Conservation (phyloP, 2,113 vertebrate species). For the Engystomops pustulosus region DNA sequence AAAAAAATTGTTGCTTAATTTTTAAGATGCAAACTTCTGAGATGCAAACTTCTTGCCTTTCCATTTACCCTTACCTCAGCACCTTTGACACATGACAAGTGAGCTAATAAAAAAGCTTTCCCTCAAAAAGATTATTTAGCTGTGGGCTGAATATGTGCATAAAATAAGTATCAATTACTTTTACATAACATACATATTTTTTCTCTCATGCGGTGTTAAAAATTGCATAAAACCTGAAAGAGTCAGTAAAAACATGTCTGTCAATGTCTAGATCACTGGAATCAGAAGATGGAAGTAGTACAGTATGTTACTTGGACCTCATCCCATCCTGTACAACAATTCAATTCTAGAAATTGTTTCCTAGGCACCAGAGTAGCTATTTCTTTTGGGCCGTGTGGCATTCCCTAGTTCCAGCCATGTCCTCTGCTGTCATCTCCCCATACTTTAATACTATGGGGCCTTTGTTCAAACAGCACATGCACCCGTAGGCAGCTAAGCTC, state of each 20-base stretch:
- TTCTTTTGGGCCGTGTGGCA: neutral
- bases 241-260: no score
- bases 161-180: neutral
- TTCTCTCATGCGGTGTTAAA: neutral
- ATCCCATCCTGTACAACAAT: constrained; percentile 59
- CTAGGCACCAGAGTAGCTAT: neutral
- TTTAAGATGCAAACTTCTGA: no score
- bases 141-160: neutral
- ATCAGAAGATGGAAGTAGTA: constrained; percentile 39
- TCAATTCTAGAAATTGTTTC: constrained; percentile 35
- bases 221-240: neutral
- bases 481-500: constrained; percentile 53
- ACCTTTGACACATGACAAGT: no score
- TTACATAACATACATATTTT: neutral
- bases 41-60: no score
- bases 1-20: no score
- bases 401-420: constrained; percentile 18
- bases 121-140: no score
- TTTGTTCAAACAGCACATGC: constrained; percentile 66
- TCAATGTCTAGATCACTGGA: neutral
- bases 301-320: constrained; percentile 48
- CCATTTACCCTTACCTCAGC: no score
- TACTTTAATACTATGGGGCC: constrained; percentile 62
- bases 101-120: no score
- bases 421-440: constrained; percentile 57